Base-by-base conservation (phyloP, 2,797 vertebrate genomes). In the Heterohyrax brucei region DNA sequence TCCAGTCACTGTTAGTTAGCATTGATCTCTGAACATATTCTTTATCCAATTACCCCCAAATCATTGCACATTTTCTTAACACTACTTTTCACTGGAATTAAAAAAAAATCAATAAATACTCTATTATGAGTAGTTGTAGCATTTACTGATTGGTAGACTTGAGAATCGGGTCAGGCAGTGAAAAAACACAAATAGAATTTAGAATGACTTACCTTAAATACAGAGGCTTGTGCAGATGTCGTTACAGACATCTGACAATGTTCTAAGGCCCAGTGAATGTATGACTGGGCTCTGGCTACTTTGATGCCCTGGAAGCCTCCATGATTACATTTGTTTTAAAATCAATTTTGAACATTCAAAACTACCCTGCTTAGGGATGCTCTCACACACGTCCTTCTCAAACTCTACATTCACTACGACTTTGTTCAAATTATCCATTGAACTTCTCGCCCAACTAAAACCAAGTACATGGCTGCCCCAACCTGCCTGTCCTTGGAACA, bases 151-250 rank as follows among this genome's bases (percentile, higher is more conserved):
- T 61, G 19, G 1, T 50, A 44, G 59, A 92, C 59, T 76, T 1
- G 61, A 90, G 28, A 64, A 70, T 64, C 13, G 19, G 9, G 7
- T 24, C 39, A 39, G 50, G 33, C 48, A 39, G 7, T 0, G 13
- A 46, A 84, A 82, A 81, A 13, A 12, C 5, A 50, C 1, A 33
- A 80, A 50, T 0, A 56, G 64, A 64, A 80, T 62, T 30, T 12
- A 5, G 4, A n/a, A 78, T 14, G 66, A 56, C 0, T 13, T 13
- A 10, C 46, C 68, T 77, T 44, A 28, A 50, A 59, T 7, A 4
- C 24, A 30, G 13, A 39, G 1, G 13, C 44, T 50, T 70, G 30
- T 0, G 1, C 4, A 22, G 4, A 6, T 0, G 4, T 56, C 28
- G 4, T 22, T 26, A 18, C 0, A 39, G 39, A 3, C 3, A 64